These are phyloP conservation scores for Yponomeuta cagnagella DNA, from an alignment of 2,888 invertebrate genomes.

Conservation along the genomic window DNA sequence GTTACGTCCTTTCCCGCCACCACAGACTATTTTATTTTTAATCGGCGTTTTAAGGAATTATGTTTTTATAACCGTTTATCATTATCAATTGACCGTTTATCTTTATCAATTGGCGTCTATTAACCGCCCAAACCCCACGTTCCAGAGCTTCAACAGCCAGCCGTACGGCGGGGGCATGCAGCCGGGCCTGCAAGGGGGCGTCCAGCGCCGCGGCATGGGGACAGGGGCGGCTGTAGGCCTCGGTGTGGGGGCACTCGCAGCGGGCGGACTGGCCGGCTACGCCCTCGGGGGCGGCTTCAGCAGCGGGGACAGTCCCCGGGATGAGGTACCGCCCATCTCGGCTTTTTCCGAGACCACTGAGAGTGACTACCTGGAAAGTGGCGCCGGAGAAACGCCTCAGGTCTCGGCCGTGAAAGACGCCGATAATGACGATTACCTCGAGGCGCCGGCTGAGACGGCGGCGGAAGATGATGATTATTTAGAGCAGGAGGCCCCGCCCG, in stretches of 20 bases:
- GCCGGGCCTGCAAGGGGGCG: conserved; percentile 28
- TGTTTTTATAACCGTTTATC: too few relatives aligned
- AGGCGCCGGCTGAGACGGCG: neutral
- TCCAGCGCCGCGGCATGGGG: conserved; percentile 47
- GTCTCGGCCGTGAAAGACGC: neutral
- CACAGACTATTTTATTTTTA: too few relatives aligned
- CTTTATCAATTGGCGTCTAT: too few relatives aligned
- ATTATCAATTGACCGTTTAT: too few relatives aligned
- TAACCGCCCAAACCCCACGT: neutral
- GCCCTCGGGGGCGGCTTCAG: conserved; percentile 70
- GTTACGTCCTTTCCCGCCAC: too few relatives aligned
- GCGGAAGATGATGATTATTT: neutral
- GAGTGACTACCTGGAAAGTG: neutral
- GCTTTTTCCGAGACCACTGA: neutral
- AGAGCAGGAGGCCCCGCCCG: neutral
- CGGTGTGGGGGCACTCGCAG: conserved; percentile 73
- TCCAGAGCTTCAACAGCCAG: conserved; percentile 15
- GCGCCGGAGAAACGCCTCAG: neutral
- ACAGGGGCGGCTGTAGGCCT: conserved; percentile 64
- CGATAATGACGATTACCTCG: neutral
- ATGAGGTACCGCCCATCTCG: conserved; percentile 33
- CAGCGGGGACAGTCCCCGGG: conserved; percentile 39
- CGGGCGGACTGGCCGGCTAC: conserved; percentile 74
- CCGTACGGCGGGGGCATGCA: conserved; percentile 17
- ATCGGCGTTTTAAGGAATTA: too few relatives aligned